Evolutionary conservation across 2,113 vertebrate genomes (phyloP), one percentile per base, ranked within the genome.

Genomic region (Engraulis encrasicolus): DNA sequence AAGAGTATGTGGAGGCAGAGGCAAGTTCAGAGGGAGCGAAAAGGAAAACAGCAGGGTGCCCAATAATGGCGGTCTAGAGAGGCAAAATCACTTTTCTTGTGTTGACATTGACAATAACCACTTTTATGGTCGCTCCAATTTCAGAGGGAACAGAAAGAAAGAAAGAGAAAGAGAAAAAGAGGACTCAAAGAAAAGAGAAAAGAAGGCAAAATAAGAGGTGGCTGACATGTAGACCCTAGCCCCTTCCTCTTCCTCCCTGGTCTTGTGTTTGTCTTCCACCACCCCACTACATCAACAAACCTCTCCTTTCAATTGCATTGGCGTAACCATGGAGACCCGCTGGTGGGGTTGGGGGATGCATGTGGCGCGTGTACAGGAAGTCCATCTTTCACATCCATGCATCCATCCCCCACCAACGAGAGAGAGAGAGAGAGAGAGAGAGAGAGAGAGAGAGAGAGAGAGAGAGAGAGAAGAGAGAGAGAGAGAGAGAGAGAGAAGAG

Each of bases 21-120:
- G 49, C 14, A 1, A 9, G 23, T 66, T 1, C 27, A 2, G 19
- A 27, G 27, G 7, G 37, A 58, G 52, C 5, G 36, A 31, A 27
- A 31, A 66, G 19, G 81, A 17, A 17, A 84, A 88, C 23, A 84
- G 85, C n/a, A 50, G 81, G 86, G 81, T 78, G 52, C 81, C 45
- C 1, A 83, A 1, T 23, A 58, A 58, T 58, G 54, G 54, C 20
- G 23, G 11, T 58, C 0, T 23, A 11, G 23, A 58, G 20, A 58
- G 11, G 54, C n/a, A n/a, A 20, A 20, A 20, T 66, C 7, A 6
- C 11, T 6, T 66, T 27, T 12, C 1, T 2, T 0, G 54, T 58
- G 20, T 58, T 23, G 20, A 58, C 19, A 58, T 58, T 23, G 20
- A 58, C 19, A 58, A 23, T 58, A 20, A 20, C 54, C 20, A 58